Base-by-base conservation (phyloP, 2,113 vertebrate species). In the Ifrita kowaldi region DNA sequence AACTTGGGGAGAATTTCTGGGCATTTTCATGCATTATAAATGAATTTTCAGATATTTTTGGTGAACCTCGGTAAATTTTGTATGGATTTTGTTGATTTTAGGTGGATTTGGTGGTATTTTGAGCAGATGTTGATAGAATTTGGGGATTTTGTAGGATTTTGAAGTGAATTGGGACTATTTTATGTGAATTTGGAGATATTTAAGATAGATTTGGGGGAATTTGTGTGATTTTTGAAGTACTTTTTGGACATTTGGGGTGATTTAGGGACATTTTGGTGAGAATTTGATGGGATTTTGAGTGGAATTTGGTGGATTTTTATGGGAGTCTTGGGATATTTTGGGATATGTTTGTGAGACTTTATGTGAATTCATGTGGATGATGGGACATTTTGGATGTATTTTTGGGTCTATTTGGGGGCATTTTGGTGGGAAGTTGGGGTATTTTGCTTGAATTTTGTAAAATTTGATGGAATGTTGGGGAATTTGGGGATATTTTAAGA, bases 51-150 rank as follows among this genome's bases (percentile, higher is more conserved):
- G 7, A 7, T 52, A 10, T 21, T 53, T 67, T 46, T 65, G 1
- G 7, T 1, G 1, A 8, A 39, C 3, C 2, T 24, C 11, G 1
- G 13, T 60, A 32, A 13, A 32, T 50, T 32, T 42, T 47, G 4
- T 9, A 35, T 5, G 5, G 27, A 6, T 59, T 65, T 52, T 59
- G 8, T n/a, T 24, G 8, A 44, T 59, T 74, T 57, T 33, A 12
- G 3, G 10, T 20, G 12, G 11, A 8, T 52, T 74, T 52, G 10
- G 3, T 20, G 10, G 9, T 16, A 46, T 62, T 46, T 44, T 52
- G 14, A 37, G 14, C 6, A 8, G 10, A 50, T 50, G 73, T 59
- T 44, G 27, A 28, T n/a, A 20, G 11, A 8, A 50, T 47, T 41
- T 10, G 18, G 35, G 20, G 8, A 24, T 30, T 74, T 67, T 52